phyloP scores from a whole-genome alignment of 2,888 invertebrate genomes.

The Folsomia candida region DNA sequence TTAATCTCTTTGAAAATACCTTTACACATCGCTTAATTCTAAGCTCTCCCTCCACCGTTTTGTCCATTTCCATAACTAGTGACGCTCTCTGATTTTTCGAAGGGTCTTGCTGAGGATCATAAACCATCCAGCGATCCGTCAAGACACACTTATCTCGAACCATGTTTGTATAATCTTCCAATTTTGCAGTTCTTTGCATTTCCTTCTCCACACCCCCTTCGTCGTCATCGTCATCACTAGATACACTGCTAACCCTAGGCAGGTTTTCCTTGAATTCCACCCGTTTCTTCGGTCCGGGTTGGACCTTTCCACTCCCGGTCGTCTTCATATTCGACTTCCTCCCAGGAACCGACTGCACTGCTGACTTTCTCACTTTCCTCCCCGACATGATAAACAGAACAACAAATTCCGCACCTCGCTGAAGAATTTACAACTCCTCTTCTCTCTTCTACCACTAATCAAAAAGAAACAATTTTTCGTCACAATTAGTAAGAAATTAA shows the following conservation, averaged over 20 bases:
- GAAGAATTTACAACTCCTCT: too few species aligned
- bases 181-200: neutral
- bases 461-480: too few species aligned
- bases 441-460: too few species aligned
- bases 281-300: neutral
- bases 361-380: neutral
- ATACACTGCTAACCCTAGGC: neutral
- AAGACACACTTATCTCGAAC: neutral
- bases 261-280: neutral
- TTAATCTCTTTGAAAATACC: neutral
- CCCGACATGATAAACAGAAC: neutral
- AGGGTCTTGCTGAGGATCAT: neutral
- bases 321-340: neutral
- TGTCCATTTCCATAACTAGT: conserved; percentile 4
- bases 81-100: neutral
- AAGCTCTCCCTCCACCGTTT: conserved; percentile 7
- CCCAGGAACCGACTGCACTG: neutral
- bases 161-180: neutral
- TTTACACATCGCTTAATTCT: conserved; percentile 8
- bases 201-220: neutral
- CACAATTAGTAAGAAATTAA: too few species aligned
- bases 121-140: conserved; percentile 8
- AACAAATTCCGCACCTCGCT: too few species aligned
- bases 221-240: too few species aligned
- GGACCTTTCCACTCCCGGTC: neutral